A percentile compares a stretch with the other conserved stretches of the same genome.
phyloP scores from a whole-genome alignment of 2,797 vertebrate species.

The Emys orbicularis region DNA sequence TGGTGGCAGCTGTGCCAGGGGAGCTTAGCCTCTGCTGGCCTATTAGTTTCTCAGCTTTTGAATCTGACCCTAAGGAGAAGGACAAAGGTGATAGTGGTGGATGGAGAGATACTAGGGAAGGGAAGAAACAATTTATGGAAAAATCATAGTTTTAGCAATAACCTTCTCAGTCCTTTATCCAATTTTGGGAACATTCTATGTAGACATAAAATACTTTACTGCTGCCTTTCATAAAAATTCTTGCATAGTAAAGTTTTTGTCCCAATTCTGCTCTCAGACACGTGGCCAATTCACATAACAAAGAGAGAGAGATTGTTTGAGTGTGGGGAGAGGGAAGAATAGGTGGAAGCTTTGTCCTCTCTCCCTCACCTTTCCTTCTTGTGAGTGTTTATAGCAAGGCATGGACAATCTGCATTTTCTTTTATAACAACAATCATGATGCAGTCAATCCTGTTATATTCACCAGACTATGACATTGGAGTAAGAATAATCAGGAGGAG shows the following conservation, averaged over 20 bases:
- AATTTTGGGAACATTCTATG: not conserved
- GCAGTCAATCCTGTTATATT: slow-evolving; percentile 37
- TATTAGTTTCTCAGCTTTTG: not conserved
- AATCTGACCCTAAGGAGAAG: not conserved
- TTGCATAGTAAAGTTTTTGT: not conserved
- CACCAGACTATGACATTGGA: slow-evolving; percentile 40
- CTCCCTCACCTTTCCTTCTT: not conserved
- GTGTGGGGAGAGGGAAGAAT: not conserved
- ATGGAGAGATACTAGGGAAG: not conserved
- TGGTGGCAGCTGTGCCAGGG: too few species aligned
- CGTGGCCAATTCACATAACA: not conserved
- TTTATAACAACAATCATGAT: slow-evolving; percentile 62
- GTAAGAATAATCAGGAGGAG: slow-evolving; percentile 34
- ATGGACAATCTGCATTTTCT: slow-evolving; percentile 42
- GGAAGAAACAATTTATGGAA: not conserved
- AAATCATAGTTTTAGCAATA: not conserved
- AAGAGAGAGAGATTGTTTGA: not conserved
- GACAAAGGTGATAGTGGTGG: not conserved
- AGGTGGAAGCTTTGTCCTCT: not conserved
- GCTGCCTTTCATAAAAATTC: slow-evolving; percentile 6
- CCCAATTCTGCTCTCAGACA: not conserved
- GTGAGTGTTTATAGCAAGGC: not conserved
- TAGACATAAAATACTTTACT: not conserved
- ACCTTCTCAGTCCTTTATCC: not conserved
- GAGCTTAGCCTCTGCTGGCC: too few species aligned